These are phyloP conservation scores for Drosophila atroscutellata DNA, from an alignment of 2,888 invertebrate species.

Conservation along the genomic window DNA sequence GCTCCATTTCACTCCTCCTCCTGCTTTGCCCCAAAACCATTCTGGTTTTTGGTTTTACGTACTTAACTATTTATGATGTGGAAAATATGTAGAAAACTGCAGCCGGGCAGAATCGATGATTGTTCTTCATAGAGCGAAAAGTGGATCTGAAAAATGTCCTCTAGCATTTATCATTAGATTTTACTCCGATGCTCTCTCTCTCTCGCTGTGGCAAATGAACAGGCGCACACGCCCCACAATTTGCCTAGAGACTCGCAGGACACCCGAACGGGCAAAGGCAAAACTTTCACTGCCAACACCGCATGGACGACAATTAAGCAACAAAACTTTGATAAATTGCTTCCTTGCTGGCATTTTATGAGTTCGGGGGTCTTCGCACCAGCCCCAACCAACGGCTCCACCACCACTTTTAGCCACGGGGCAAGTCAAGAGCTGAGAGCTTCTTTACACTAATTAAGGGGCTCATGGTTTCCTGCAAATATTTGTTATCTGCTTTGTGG, in stretches of 20 bases:
- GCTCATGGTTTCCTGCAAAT: slow-evolving; percentile 80
- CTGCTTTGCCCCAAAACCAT: not conserved
- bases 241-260: slow-evolving; percentile 13
- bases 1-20: slow-evolving; percentile 13
- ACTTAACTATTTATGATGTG: slow-evolving; percentile 81
- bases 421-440: slow-evolving; percentile 42
- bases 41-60: slow-evolving; percentile 34
- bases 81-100: slow-evolving; percentile 76
- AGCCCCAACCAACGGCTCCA: not conserved
- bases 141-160: slow-evolving; percentile 29
- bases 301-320: slow-evolving; percentile 80
- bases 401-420: not conserved
- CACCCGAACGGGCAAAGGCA: slow-evolving; percentile 23
- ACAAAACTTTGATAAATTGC: slow-evolving; percentile 82
- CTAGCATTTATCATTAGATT: slow-evolving; percentile 59
- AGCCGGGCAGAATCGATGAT: slow-evolving; percentile 65
- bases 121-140: slow-evolving; percentile 24
- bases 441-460: slow-evolving; percentile 82
- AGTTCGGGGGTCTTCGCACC: slow-evolving; percentile 29
- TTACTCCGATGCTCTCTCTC: no score
- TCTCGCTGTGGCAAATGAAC: slow-evolving; percentile 48
- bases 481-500: slow-evolving; percentile 75
- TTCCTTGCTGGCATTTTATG: slow-evolving; percentile 78
- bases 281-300: slow-evolving; percentile 67
- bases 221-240: slow-evolving; percentile 46